Conservation (phyloP, 2,113 vertebrate species). For the Chamaea fasciata region DNA sequence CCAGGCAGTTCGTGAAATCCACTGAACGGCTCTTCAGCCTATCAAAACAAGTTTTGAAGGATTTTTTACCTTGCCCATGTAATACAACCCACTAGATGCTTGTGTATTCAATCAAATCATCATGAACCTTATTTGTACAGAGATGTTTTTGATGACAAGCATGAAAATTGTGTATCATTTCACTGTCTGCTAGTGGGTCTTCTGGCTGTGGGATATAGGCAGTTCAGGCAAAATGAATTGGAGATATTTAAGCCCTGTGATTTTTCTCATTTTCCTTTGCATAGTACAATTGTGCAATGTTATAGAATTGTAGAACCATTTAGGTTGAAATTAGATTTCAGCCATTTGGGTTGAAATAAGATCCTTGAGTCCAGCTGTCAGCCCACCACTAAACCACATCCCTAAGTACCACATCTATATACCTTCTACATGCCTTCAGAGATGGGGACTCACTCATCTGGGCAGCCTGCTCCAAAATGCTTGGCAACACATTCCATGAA, state of each 20-base stretch:
- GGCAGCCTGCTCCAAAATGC: background rate
- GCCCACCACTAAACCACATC: background rate
- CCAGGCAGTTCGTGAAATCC: background rate
- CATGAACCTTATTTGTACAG: background rate
- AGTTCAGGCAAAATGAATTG: background rate
- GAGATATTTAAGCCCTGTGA: background rate
- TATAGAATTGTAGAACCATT: background rate
- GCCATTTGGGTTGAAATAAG: background rate
- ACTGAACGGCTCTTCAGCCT: background rate
- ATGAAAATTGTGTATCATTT: background rate
- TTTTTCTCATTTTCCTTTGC: background rate
- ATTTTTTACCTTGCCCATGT: background rate
- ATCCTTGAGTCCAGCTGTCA: background rate
- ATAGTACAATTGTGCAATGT: background rate
- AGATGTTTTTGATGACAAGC: background rate
- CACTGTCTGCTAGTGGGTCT: background rate
- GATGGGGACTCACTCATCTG: fast-evolving
- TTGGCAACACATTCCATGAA: background rate
- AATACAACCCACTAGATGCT: background rate
- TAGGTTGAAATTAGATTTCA: background rate
- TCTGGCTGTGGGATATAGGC: background rate
- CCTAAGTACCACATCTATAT: background rate
- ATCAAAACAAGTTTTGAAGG: background rate
- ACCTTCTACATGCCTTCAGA: background rate
- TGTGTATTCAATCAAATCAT: background rate